Percentiles rank a stretch among this genome's conserved stretches.
These are phyloP conservation scores for Thinocorus orbignyianus DNA, from an alignment of 2,113 vertebrate genomes.

Conservation along the genomic window DNA sequence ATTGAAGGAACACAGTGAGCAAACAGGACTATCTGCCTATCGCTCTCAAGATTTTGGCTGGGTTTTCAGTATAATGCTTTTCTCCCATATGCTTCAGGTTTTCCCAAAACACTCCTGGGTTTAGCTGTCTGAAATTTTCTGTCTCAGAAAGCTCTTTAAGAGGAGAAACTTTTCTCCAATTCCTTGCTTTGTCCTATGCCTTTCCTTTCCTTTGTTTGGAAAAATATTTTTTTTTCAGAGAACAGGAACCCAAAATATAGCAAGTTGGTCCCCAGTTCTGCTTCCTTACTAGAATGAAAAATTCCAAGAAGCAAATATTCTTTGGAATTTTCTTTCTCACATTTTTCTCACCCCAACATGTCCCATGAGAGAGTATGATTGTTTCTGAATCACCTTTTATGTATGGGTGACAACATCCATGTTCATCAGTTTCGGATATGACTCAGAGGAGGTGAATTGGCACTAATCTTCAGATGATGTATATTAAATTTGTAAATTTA, in stretches of 20 bases:
- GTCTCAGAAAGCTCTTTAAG: not conserved
- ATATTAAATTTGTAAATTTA: not conserved
- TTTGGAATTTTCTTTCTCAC: not conserved
- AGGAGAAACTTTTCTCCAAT: not conserved
- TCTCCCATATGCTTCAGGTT: not conserved
- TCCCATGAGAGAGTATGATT: not conserved
- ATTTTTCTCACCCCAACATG: not conserved
- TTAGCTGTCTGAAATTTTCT: not conserved
- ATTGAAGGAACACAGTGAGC: not conserved
- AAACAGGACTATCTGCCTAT: not conserved
- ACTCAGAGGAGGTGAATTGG: not conserved
- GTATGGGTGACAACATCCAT: not conserved
- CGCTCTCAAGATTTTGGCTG: not conserved
- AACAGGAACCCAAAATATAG: not conserved
- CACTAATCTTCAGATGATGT: not conserved
- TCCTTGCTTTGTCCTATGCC: not conserved
- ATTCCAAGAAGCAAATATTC: not conserved
- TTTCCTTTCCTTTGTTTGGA: not conserved
- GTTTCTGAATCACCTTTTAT: not conserved
- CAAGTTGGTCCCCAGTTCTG: not conserved
- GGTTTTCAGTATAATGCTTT: not conserved
- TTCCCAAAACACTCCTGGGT: not conserved
- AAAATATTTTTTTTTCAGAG: not conserved
- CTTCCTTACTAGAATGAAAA: not conserved
- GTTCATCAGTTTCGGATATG: not conserved